Evolutionary conservation across 2,113 vertebrate species (phyloP).

Genomic region (Acrocephalus arundinaceus): DNA sequence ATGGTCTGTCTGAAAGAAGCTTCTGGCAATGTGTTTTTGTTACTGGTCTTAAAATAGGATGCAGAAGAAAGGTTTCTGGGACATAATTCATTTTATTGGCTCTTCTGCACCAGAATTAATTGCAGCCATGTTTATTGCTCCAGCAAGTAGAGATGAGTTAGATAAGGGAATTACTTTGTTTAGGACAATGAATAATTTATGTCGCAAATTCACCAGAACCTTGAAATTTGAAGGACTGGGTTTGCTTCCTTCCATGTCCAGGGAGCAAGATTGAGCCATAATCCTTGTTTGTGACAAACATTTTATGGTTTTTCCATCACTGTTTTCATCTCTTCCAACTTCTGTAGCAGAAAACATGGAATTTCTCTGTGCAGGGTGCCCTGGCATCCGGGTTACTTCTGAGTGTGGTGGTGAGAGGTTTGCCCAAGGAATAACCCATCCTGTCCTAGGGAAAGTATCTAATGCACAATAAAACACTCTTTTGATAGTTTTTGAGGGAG

Average conservation of each 20-base stretch:
- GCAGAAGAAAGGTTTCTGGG: constrained; percentile 34
- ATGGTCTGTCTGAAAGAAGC: not conserved
- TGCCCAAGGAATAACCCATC: not conserved
- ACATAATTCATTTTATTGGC: constrained; percentile 47
- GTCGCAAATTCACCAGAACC: not conserved
- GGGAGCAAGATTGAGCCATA: not conserved
- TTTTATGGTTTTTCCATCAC: not conserved
- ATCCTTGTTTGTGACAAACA: not conserved
- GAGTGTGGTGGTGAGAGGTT: not conserved
- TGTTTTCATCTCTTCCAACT: not conserved
- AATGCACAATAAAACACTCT: not conserved
- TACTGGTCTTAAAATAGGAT: constrained; percentile 22
- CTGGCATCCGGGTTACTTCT: not conserved
- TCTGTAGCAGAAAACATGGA: fast-evolving
- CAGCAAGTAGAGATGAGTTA: constrained; percentile 22
- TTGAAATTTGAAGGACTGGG: constrained; percentile 13
- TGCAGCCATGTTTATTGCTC: constrained; percentile 46
- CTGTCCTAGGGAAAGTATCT: not conserved
- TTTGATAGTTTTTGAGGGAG: not conserved
- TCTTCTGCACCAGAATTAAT: constrained; percentile 51
- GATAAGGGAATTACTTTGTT: constrained; percentile 40
- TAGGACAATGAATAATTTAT: constrained; percentile 50
- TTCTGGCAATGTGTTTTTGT: not conserved
- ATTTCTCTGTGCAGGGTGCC: not conserved
- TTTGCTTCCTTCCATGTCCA: not conserved